Evolutionary conservation across 1,140 invertebrate species (phyloP).

Genomic region (Drosophila kepulauana): DNA sequence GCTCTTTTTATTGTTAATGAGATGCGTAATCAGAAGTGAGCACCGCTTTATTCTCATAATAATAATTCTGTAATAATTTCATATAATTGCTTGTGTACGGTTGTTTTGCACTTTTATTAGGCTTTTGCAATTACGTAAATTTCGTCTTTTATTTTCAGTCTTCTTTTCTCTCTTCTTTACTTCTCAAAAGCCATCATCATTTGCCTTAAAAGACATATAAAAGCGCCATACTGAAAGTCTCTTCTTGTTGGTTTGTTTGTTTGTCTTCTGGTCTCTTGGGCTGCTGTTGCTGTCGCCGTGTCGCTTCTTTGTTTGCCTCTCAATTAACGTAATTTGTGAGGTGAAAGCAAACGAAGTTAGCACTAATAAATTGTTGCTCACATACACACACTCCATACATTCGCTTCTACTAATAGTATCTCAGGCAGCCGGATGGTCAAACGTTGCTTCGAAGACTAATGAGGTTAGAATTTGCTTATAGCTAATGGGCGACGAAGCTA

Average conservation of each 20-base stretch:
- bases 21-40: neutral
- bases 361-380: slow-evolving; percentile 43
- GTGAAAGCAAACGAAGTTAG: slow-evolving; percentile 44
- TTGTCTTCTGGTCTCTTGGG: slow-evolving; percentile 17
- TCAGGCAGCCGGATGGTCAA: slow-evolving; percentile 5
- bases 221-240: slow-evolving; percentile 26
- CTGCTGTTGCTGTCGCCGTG: slow-evolving; percentile 17
- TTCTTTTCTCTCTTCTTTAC: slow-evolving; percentile 4
- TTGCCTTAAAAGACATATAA: slow-evolving; percentile 47
- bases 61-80: slow-evolving; percentile 8
- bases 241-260: slow-evolving; percentile 13
- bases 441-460: slow-evolving; percentile 29
- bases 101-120: slow-evolving; percentile 20
- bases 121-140: slow-evolving; percentile 53
- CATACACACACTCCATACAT: slow-evolving; percentile 7
- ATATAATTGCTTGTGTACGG: slow-evolving; percentile 22
- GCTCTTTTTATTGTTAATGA: neutral
- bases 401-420: neutral
- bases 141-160: slow-evolving; percentile 8
- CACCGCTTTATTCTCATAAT: neutral
- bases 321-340: slow-evolving; percentile 49
- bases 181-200: slow-evolving; percentile 16
- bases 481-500: slow-evolving; percentile 21
- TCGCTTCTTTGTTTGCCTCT: slow-evolving; percentile 24
- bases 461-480: slow-evolving; percentile 32